phyloP scores from a whole-genome alignment of 2,888 invertebrate species.

The Hydroisotoma schaefferi region DNA sequence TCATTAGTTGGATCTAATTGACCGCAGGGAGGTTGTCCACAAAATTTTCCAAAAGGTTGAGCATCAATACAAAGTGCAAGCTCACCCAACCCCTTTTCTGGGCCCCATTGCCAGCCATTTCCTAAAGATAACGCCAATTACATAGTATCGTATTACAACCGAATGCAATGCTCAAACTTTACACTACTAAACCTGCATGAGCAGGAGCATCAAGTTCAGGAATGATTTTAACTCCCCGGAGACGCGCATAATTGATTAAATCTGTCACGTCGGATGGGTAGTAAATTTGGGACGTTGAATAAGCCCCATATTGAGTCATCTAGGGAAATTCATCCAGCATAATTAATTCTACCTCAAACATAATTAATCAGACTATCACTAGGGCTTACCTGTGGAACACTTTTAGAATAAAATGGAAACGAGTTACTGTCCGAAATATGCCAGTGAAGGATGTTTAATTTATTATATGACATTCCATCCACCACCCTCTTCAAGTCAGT shows the following conservation, averaged over 20 bases:
- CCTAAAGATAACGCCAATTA: too few species aligned
- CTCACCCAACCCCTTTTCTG: constrained; percentile 56
- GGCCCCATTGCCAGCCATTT: constrained; percentile 50
- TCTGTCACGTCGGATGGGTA: constrained; percentile 59
- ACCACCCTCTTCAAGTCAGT: constrained; percentile 66
- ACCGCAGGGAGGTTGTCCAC: constrained; percentile 70
- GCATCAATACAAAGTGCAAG: constrained; percentile 49
- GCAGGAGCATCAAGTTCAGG: constrained; percentile 50
- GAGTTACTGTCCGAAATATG: constrained; percentile 55
- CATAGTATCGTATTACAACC: too few species aligned
- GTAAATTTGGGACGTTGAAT: constrained; percentile 63
- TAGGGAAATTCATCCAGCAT: background rate
- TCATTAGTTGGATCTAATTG: constrained; percentile 49
- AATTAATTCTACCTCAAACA: too few species aligned
- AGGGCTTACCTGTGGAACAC: constrained; percentile 50
- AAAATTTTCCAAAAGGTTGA: constrained; percentile 52
- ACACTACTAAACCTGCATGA: constrained; percentile 38
- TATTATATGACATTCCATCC: constrained; percentile 81
- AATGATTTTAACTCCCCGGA: constrained; percentile 54
- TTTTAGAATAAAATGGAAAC: constrained; percentile 56
- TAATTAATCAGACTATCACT: background rate
- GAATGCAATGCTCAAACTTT: background rate
- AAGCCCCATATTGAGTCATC: constrained; percentile 64
- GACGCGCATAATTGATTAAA: constrained; percentile 55
- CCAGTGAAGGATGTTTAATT: constrained; percentile 57